Evolutionary conservation across 2,797 vertebrate genomes (phyloP), one percentile per base, ranked within the genome.

Genomic region (Vespertilio murinus): DNA sequence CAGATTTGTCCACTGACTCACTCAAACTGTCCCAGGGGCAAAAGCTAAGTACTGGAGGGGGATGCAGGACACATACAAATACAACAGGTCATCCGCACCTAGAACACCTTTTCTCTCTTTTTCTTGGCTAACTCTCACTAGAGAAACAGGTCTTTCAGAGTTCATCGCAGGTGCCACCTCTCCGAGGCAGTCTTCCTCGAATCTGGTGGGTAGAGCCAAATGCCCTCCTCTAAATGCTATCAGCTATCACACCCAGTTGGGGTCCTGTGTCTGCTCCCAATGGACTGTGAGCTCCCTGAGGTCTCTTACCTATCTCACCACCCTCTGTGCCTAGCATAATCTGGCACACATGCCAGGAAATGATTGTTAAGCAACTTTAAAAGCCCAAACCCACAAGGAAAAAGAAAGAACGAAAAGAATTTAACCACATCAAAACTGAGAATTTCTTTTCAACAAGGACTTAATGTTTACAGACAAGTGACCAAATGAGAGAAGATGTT

Each of bases 401-500:
- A 65, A 38, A 30, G 8, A 42, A 8, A 11, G 22, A 52, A 70
- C 11, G 7, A 84, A 59, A 30, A 67, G 35, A 94, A 71, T 59
- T 22, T 64, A 38, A 47, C 9, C 33, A 80, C 14, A 80, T n/a
- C 59, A 59, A 83, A 89, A 92, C 35, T 52, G 56, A 91, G 78
- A 97, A 85, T 30, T 85, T 78, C 52, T n/a, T 5, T 65, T 89
- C 25, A 33, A 56, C 20, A 90, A 80, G 16, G 64, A 81, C 64
- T 73, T 70, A 20, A 38, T 45, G 30, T 78, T 54, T 69, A 77
- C 9, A 91, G 59, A 61, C 22, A 79, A 83, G 14, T 23, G 65
- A 23, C 47, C 14, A n/a, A 77, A 84, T 1, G 9, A 49, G 28
- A 84, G 65, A 90, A 18, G 79, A 17, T 11, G 35, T 38, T 38